A percentile compares a stretch with the other conserved stretches of the same genome.
phyloP scores from a whole-genome alignment of 2,113 vertebrate species.

The Mastomys natalensis region DNA sequence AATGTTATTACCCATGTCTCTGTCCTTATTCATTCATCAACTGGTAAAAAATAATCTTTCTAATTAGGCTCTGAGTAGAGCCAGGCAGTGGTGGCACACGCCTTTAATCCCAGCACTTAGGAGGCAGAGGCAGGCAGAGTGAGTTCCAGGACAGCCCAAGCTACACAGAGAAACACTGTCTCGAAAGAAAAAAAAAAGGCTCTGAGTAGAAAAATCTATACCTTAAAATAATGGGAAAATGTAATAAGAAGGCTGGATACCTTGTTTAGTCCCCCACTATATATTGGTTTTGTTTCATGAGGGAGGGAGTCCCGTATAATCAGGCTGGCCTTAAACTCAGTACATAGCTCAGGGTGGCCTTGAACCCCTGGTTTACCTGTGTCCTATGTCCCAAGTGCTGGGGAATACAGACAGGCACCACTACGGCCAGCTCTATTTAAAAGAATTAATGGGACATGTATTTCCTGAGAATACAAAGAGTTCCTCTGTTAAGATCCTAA shows the following conservation, averaged over 20 bases:
- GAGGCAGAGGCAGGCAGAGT: too few relatives aligned
- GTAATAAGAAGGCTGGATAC: not conserved
- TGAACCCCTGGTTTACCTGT: not conserved
- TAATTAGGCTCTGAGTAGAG: conserved; percentile 18
- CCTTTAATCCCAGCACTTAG: too few relatives aligned
- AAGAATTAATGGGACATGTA: not conserved
- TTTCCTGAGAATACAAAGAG: not conserved
- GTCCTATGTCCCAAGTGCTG: not conserved
- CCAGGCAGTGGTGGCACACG: too few relatives aligned
- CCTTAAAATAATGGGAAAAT: conserved; percentile 50
- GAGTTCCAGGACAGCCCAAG: too few relatives aligned
- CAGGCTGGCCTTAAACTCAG: not conserved
- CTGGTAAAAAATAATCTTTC: not conserved
- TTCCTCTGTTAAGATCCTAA: not conserved
- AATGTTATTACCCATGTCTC: not conserved
- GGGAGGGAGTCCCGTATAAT: too few relatives aligned
- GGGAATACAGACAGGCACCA: not conserved
- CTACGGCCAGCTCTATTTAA: not conserved
- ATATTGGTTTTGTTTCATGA: not conserved
- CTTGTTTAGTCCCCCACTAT: not conserved
- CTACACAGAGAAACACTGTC: too few relatives aligned
- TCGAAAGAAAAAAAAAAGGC: too few relatives aligned
- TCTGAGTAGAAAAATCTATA: not conserved
- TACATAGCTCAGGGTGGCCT: not conserved
- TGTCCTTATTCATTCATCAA: not conserved